Evolutionary conservation across 1,140 invertebrate species (phyloP).

Genomic region (Zaprionus camerounensis): DNA sequence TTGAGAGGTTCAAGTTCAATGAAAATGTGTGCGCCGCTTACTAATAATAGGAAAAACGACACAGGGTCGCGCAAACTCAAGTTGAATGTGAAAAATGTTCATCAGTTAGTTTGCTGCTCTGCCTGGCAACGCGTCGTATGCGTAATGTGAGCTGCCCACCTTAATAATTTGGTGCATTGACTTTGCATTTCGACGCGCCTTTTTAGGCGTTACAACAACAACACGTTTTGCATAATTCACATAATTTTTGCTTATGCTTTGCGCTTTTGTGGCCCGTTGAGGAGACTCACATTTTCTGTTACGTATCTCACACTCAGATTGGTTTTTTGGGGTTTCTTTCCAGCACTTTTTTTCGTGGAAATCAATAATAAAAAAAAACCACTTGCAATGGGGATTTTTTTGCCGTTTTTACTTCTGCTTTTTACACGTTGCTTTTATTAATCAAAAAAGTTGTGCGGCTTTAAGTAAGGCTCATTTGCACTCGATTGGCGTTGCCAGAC

Average conservation of each 20-base stretch:
- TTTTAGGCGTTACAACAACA: constrained; percentile 39
- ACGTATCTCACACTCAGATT: constrained; percentile 52
- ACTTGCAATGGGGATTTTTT: constrained; percentile 28
- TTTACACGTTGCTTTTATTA: constrained; percentile 29
- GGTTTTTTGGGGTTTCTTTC: constrained; percentile 24
- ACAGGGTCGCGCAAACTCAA: constrained; percentile 19
- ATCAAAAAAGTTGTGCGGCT: constrained; percentile 36
- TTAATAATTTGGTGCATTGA: constrained; percentile 37
- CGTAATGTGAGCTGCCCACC: constrained; percentile 38
- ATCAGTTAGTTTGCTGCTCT: neutral
- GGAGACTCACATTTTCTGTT: constrained; percentile 58
- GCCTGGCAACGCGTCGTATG: constrained; percentile 38
- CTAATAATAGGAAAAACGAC: constrained; percentile 11
- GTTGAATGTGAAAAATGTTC: constrained; percentile 7
- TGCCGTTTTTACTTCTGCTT: neutral
- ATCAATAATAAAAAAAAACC: constrained; percentile 60
- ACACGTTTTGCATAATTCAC: constrained; percentile 77
- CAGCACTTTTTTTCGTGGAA: constrained; percentile 58
- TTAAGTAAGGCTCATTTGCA: constrained; percentile 67
- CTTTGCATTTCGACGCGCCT: constrained; percentile 20
- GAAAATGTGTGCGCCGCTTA: constrained; percentile 18
- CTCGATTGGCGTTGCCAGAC: constrained; percentile 57
- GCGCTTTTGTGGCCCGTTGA: constrained; percentile 37
- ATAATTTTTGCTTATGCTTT: constrained; percentile 70
- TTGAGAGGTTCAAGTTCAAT: constrained; percentile 52